Evolutionary conservation across 1,140 invertebrate species (phyloP).

Genomic region (Triops longicaudatus): DNA sequence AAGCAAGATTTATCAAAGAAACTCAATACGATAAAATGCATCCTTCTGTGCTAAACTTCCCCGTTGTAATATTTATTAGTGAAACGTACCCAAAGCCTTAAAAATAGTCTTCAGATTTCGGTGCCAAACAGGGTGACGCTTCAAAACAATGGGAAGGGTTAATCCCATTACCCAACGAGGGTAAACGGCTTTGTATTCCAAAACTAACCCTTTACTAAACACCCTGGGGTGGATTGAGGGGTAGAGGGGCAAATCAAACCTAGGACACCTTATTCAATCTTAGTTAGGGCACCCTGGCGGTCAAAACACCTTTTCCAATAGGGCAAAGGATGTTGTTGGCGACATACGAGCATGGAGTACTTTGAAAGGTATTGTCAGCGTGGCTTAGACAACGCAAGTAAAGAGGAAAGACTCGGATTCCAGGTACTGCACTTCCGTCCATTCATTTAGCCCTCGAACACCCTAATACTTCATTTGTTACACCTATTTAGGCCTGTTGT

Average conservation of each 20-base stretch:
- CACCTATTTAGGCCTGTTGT: too few species aligned
- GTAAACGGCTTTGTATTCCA: neutral
- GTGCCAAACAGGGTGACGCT: too few species aligned
- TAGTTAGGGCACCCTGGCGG: neutral
- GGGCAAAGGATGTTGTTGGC: neutral
- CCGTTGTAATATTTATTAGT: too few species aligned
- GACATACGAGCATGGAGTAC: neutral
- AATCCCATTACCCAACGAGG: neutral
- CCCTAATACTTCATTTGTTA: too few species aligned
- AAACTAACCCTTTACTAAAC: too few species aligned
- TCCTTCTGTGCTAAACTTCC: neutral
- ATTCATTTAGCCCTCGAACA: too few species aligned
- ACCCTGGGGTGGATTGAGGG: too few species aligned
- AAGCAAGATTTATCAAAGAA: neutral
- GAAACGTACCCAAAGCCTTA: too few species aligned
- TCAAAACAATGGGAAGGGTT: neutral
- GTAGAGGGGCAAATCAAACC: neutral
- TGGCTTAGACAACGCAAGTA: too few species aligned
- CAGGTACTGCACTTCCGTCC: too few species aligned
- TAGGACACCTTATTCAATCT: neutral
- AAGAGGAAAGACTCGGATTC: too few species aligned
- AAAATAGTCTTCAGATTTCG: too few species aligned
- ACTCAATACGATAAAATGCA: neutral
- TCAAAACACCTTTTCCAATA: neutral
- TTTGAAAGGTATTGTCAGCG: neutral